These are phyloP conservation scores for Hypsopygia costalis DNA, from an alignment of 2,888 invertebrate genomes.

Conservation along the genomic window DNA sequence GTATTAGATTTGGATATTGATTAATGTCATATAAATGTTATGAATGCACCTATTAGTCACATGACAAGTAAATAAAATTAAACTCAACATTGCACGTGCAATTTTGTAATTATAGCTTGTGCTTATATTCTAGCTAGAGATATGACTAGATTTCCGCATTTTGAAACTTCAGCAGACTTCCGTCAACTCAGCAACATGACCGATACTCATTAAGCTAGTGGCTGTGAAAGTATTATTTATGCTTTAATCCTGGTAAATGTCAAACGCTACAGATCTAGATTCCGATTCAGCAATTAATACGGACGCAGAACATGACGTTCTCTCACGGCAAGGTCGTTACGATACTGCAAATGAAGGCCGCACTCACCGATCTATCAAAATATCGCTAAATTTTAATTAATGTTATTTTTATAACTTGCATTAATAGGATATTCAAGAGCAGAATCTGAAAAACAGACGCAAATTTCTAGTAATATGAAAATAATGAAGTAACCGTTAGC, in stretches of 20 bases:
- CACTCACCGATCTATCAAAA: constrained; percentile 29
- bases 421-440: too few species aligned
- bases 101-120: constrained; percentile 6
- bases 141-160: constrained; percentile 37
- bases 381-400: neutral
- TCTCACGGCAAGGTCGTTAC: constrained; percentile 50
- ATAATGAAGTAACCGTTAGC: constrained; percentile 1
- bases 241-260: constrained; percentile 35
- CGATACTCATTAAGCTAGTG: constrained; percentile 21
- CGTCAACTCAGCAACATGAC: constrained; percentile 34
- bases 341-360: constrained; percentile 52
- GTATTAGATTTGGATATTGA: too few species aligned
- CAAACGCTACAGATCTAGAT: constrained; percentile 32
- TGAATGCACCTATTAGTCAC: too few species aligned
- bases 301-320: constrained; percentile 51
- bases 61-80: too few species aligned
- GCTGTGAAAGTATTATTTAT: constrained; percentile 41
- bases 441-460: too few species aligned
- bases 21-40: too few species aligned
- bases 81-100: neutral
- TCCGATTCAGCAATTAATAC: constrained; percentile 36
- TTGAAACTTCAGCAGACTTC: constrained; percentile 29
- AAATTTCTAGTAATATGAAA: neutral
- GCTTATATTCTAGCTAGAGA: constrained; percentile 1
- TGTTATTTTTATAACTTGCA: too few species aligned